phyloP scores from a whole-genome alignment of 2,888 invertebrate genomes.

The Agonopterix subpropinquella region DNA sequence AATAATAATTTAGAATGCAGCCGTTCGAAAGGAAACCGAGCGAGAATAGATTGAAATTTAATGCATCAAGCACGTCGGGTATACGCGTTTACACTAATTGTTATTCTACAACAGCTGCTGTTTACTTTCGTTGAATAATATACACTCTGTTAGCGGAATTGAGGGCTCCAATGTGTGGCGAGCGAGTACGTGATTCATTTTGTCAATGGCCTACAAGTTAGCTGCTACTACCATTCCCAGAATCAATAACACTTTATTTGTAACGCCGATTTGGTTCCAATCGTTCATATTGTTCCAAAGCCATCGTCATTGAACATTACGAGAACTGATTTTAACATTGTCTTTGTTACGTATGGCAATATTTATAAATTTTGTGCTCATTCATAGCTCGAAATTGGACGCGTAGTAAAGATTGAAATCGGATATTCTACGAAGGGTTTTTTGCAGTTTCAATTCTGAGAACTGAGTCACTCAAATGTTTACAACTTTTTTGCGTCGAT shows the following conservation, averaged over 20 bases:
- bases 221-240: too few species aligned
- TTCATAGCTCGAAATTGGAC: not conserved
- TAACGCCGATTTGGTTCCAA: not conserved
- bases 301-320: not conserved
- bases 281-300: not conserved
- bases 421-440: conserved; percentile 4
- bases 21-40: conserved; percentile 66
- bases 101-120: conserved; percentile 65
- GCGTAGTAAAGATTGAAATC: conserved; percentile 4
- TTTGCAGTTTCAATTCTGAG: not conserved
- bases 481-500: conserved; percentile 2
- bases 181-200: conserved; percentile 41
- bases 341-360: conserved; percentile 3
- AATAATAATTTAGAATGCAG: conserved; percentile 70
- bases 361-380: conserved; percentile 2
- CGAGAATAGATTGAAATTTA: conserved; percentile 71
- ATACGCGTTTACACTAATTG: conserved; percentile 58
- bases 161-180: conserved; percentile 35
- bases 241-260: conserved; percentile 4
- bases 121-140: conserved; percentile 70
- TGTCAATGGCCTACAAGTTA: conserved; percentile 18
- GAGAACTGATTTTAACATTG: not conserved
- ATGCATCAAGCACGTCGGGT: conserved; percentile 57
- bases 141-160: conserved; percentile 50
- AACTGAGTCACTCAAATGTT: conserved; percentile 4